These are phyloP conservation scores for Torymus texanus DNA, from an alignment of 2,888 invertebrate species.

Conservation along the genomic window DNA sequence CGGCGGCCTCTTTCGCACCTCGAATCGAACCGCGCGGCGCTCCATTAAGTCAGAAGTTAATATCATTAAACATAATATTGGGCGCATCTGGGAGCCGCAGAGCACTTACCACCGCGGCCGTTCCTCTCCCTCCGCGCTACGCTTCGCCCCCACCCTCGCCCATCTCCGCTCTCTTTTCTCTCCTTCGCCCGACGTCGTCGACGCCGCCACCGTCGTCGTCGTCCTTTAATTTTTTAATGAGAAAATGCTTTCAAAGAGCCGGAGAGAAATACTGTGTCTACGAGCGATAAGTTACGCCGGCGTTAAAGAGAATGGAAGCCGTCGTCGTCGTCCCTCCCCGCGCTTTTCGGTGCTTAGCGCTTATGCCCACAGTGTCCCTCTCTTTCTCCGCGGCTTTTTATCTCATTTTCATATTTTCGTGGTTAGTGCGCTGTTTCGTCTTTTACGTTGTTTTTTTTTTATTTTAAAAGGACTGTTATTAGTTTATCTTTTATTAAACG, in stretches of 20 bases:
- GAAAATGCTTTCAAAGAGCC: slow-evolving; percentile 81
- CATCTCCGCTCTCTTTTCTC: slow-evolving; percentile 36
- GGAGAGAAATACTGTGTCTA: slow-evolving; percentile 73
- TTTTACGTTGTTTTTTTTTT: no score
- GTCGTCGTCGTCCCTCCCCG: slow-evolving; percentile 22
- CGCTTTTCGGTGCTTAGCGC: slow-evolving; percentile 43
- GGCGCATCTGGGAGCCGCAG: slow-evolving; percentile 75
- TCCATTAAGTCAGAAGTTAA: slow-evolving; percentile 75
- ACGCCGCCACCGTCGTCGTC: slow-evolving; percentile 54
- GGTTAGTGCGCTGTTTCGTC: no score
- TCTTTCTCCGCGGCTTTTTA: not conserved
- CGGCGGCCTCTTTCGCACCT: slow-evolving; percentile 66
- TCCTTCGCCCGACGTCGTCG: slow-evolving; percentile 51
- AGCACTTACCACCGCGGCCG: slow-evolving; percentile 71
- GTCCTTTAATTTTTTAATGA: slow-evolving; percentile 79
- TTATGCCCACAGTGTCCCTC: slow-evolving; percentile 47
- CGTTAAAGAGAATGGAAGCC: slow-evolving; percentile 66
- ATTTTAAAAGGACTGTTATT: no score
- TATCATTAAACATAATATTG: slow-evolving; percentile 76
- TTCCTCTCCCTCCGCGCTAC: slow-evolving; percentile 48
- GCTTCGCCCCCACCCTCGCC: slow-evolving; percentile 48
- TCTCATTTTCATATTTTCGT: not conserved
- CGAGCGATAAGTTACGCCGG: slow-evolving; percentile 73
- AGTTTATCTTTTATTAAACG: no score
- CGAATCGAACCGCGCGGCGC: slow-evolving; percentile 74